Percentiles rank a stretch among this genome's conserved stretches.
These are phyloP conservation scores for Hypanus sabinus DNA, from an alignment of 2,113 vertebrate genomes.

Conservation along the genomic window DNA sequence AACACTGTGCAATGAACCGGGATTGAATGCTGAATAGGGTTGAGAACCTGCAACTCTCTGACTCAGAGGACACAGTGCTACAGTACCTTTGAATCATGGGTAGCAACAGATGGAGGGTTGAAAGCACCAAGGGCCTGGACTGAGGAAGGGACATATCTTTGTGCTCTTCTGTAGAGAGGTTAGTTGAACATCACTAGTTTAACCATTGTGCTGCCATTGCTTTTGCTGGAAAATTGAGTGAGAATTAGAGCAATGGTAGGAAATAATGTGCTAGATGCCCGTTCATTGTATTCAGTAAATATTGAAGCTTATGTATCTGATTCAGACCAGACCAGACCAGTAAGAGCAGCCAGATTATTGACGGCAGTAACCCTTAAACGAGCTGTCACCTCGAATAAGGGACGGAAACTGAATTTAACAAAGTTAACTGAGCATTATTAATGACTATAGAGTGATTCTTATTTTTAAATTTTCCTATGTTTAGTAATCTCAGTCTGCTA, in stretches of 20 bases:
- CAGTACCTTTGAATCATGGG: background rate
- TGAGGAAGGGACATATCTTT: background rate
- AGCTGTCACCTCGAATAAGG: background rate
- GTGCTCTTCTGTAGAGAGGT: background rate
- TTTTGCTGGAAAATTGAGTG: background rate
- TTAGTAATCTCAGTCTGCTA: background rate
- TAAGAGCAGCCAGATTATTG: too few relatives aligned
- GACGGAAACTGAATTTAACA: background rate
- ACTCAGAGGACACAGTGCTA: background rate
- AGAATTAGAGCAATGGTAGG: background rate
- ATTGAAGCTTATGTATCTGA: background rate
- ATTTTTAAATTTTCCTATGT: background rate
- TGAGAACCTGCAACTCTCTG: background rate
- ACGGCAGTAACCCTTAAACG: background rate
- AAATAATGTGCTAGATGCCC: background rate
- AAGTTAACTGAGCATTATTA: background rate
- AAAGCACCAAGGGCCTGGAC: too few relatives aligned
- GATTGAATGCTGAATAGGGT: background rate
- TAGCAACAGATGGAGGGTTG: background rate
- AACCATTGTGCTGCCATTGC: background rate
- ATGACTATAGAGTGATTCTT: background rate
- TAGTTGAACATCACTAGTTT: background rate
- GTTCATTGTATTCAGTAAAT: background rate
- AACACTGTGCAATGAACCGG: background rate
- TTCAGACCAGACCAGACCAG: too few relatives aligned